phyloP scores from a whole-genome alignment of 2,797 vertebrate genomes.

The Trichosurus vulpecula region DNA sequence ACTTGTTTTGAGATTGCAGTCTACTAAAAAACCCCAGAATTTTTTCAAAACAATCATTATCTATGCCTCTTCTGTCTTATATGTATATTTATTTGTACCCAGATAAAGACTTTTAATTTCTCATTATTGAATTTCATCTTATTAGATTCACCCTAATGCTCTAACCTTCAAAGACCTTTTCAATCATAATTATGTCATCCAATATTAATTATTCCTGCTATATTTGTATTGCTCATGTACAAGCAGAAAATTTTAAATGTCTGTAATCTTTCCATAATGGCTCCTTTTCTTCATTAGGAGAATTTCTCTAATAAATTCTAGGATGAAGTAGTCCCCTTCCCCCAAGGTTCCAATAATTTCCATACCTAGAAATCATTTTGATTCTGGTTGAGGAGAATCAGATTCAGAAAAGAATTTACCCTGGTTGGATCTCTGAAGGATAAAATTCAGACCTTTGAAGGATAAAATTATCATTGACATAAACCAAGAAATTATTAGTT shows the following conservation, averaged over 20 bases:
- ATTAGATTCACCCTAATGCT: neutral
- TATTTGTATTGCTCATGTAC: neutral
- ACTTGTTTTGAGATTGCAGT: no score
- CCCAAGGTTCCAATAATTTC: neutral
- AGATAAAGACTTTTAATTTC: neutral
- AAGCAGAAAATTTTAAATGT: neutral
- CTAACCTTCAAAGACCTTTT: neutral
- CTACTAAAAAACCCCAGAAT: neutral
- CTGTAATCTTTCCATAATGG: neutral
- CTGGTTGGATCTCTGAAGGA: neutral
- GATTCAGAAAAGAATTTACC: neutral
- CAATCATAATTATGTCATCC: neutral
- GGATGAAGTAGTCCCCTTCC: neutral
- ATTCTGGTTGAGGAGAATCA: neutral
- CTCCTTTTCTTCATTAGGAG: neutral
- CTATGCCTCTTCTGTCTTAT: neutral
- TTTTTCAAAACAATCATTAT: neutral
- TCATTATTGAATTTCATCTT: neutral
- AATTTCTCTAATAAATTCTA: neutral
- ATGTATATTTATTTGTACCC: neutral
- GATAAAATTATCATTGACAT: neutral
- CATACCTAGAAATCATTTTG: neutral
- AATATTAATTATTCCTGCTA: neutral
- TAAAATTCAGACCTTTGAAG: neutral
- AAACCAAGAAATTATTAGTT: neutral